A percentile compares a stretch with the other conserved stretches of the same genome.
Conservation (phyloP, 2,797 vertebrate genomes). For the Pantherophis alleghaniensis region DNA sequence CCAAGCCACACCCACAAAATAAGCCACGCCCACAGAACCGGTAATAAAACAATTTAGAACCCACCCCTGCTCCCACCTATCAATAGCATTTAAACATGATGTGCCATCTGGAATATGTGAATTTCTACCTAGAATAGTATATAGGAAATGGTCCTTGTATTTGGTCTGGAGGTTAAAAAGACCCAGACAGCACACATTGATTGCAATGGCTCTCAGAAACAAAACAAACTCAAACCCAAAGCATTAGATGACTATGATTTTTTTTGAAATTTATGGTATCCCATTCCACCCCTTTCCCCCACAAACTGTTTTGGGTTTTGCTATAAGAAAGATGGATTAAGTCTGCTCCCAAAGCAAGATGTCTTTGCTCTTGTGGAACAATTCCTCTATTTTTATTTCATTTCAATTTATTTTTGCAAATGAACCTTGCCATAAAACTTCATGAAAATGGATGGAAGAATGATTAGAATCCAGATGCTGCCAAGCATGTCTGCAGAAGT, state of each 20-base stretch:
- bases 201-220: not conserved
- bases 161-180: not conserved
- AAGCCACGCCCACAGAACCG: too few relatives aligned
- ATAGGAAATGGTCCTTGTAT: not conserved
- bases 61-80: not conserved
- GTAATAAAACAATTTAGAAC: too few relatives aligned
- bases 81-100: not conserved
- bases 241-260: not conserved
- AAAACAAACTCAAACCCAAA: not conserved
- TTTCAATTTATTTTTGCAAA: not conserved
- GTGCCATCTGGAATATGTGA: not conserved
- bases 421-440: not conserved
- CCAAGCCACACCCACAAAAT: too few relatives aligned
- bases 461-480: constrained; percentile 35
- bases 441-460: not conserved
- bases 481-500: not conserved
- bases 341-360: not conserved
- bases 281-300: not conserved
- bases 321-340: not conserved
- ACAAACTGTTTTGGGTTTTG: not conserved
- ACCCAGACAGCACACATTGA: not conserved
- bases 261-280: not conserved
- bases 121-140: not conserved
- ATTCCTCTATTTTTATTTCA: not conserved
- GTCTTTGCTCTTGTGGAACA: not conserved